These are phyloP conservation scores for Taurulus bubalis DNA, from an alignment of 2,113 vertebrate genomes.

Conservation along the genomic window DNA sequence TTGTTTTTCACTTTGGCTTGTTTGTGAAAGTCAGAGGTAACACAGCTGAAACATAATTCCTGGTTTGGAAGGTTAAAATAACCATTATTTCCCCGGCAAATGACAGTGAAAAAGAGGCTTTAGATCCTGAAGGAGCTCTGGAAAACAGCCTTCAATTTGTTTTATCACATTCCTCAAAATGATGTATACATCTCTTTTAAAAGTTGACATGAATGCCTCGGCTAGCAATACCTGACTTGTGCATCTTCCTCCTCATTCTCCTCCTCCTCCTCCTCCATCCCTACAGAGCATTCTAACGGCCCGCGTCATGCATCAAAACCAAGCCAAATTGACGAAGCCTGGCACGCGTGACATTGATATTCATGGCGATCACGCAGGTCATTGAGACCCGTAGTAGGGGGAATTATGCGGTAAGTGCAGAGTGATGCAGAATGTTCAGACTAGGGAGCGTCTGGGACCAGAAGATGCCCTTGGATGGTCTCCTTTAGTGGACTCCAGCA, in stretches of 20 bases:
- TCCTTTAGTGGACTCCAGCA: conserved; percentile 41
- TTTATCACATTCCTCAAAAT: conserved; percentile 41
- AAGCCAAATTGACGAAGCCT: conserved; percentile 41
- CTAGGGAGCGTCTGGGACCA: conserved; percentile 53
- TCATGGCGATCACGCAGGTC: conserved; percentile 73
- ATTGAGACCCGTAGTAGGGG: conserved; percentile 57
- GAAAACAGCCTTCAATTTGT: conserved; percentile 14
- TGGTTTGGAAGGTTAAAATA: conserved; percentile 40
- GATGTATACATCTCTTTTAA: conserved; percentile 34
- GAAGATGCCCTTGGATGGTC: conserved; percentile 74
- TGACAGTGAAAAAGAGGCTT: conserved; percentile 28
- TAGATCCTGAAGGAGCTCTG: background rate
- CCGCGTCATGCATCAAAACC: conserved; percentile 55
- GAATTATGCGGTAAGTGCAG: conserved; percentile 74
- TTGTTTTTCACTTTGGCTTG: conserved; percentile 27
- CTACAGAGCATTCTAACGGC: conserved; percentile 19
- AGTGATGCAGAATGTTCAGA: conserved; percentile 67
- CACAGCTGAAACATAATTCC: conserved; percentile 25
- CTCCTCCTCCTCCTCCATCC: background rate
- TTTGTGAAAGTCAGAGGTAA: conserved; percentile 50
- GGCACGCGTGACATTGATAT: conserved; percentile 78
- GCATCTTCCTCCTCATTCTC: conserved; percentile 12
- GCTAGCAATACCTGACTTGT: conserved; percentile 22
- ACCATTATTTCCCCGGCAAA: conserved; percentile 8
- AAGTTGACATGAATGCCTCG: conserved; percentile 47